Evolutionary conservation across 2,888 invertebrate genomes (phyloP).

Genomic region (Heliconius cydno): DNA sequence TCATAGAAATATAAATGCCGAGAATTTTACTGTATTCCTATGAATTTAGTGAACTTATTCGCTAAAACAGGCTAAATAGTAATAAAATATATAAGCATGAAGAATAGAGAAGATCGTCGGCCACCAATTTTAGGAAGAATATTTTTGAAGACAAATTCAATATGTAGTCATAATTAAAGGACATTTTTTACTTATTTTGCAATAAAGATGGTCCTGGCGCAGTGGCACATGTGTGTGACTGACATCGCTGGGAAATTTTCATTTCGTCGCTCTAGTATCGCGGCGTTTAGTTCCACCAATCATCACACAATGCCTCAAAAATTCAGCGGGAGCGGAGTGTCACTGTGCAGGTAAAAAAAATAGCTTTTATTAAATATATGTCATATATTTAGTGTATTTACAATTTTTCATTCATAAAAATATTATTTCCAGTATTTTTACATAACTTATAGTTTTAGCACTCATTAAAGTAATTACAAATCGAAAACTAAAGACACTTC

Average conservation of each 20-base stretch:
- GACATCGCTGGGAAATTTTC: too few species aligned
- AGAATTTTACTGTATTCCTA: neutral
- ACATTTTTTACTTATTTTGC: neutral
- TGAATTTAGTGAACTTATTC: neutral
- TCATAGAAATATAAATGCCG: neutral
- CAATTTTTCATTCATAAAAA: too few species aligned
- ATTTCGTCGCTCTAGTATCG: neutral
- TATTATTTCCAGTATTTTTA: too few species aligned
- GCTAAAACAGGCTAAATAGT: neutral
- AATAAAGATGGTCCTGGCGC: neutral
- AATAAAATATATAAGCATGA: neutral
- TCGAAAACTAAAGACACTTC: conserved; percentile 14
- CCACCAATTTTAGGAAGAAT: neutral
- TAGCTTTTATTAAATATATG: too few species aligned
- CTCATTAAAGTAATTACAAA: neutral
- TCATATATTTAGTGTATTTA: too few species aligned
- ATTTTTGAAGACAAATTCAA: neutral
- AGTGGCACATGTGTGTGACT: too few species aligned
- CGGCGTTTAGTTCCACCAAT: neutral
- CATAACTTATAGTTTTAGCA: neutral
- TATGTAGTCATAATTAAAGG: neutral
- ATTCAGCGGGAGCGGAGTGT: too few species aligned
- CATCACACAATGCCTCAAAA: neutral
- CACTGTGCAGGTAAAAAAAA: too few species aligned
- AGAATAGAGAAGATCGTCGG: neutral